Base-by-base conservation (phyloP, 2,113 vertebrate species). In the Malurus alboscapulatus region DNA sequence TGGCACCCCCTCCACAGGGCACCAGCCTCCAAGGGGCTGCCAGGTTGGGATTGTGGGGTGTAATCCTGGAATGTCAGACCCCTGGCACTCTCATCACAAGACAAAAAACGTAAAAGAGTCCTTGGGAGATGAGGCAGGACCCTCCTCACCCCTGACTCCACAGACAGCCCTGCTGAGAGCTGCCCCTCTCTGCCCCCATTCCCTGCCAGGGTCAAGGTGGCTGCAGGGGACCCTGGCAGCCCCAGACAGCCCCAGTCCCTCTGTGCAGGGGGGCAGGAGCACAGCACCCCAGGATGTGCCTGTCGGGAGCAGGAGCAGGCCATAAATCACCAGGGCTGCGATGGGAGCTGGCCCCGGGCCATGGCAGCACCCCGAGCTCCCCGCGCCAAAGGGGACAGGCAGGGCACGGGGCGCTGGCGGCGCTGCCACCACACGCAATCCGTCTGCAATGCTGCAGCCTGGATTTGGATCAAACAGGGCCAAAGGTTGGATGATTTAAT, bases 391-490 rank as follows among this genome's bases (percentile, higher is more conserved):
- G 84, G 94, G 84, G 68, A 96, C 90, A 96, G 90, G 90, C 79
- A 42, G 96, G 96, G 96, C 72, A 65, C 8, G 6, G 38, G 83
- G 76, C 77, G 85, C 92, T 93, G 95, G 96, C 95, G 32, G 85
- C 21, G 68, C 95, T 42, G 96, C 95, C 72, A 53, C 36, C 58
- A 94, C 95, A 98, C 97, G 96, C 97, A 98, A 97, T 97, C 97
- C 2, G 97, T 98, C 97, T 98, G 97, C 97, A 98, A 98, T 96
- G 96, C 85, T 83, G 42, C 89, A 48, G 83, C 59, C 68, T 90
- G 72, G 96, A 94, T 95, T 97, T 89, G 74, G 96, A 94, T 96
- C 97, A 93, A 88, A 84, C 26, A 57, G 51, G 68, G 94, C 55
- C 55, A 92, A 92, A 76, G 77, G 32, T 12, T 91, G 77, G 32